These are phyloP conservation scores for Verasper variegatus DNA, from an alignment of 2,113 vertebrate species.

Conservation along the genomic window DNA sequence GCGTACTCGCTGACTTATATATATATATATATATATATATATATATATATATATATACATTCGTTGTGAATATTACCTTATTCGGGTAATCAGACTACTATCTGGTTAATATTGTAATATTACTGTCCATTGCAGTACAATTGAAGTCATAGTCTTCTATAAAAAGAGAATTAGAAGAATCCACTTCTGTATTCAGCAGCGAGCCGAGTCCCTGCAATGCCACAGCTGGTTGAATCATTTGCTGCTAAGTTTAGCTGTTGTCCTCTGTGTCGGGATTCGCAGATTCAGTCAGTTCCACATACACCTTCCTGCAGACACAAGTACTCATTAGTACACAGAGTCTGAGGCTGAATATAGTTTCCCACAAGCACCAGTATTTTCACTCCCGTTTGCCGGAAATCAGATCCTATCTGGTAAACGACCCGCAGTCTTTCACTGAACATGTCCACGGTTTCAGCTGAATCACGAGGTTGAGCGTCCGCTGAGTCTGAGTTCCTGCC, in stretches of 20 bases:
- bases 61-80: too few species aligned
- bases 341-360: background rate
- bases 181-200: too few species aligned
- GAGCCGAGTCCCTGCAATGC: too few species aligned
- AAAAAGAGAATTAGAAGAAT: too few species aligned
- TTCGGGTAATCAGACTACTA: too few species aligned
- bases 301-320: background rate
- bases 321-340: background rate
- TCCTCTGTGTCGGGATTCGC: too few species aligned
- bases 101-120: too few species aligned
- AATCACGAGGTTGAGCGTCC: background rate
- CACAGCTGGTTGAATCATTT: too few species aligned
- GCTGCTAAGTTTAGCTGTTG: too few species aligned
- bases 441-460: background rate
- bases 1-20: slow-evolving; percentile 76
- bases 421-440: slow-evolving; percentile 2
- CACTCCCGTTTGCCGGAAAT: background rate
- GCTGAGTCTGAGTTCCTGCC: background rate
- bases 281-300: background rate
- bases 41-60: background rate
- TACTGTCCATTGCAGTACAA: too few species aligned
- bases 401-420: background rate
- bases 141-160: too few species aligned
- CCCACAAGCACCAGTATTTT: background rate
- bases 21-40: background rate